Evolutionary conservation across 2,113 vertebrate species (phyloP), one percentile per base, ranked within the genome.

Genomic region (Myodes glareolus): DNA sequence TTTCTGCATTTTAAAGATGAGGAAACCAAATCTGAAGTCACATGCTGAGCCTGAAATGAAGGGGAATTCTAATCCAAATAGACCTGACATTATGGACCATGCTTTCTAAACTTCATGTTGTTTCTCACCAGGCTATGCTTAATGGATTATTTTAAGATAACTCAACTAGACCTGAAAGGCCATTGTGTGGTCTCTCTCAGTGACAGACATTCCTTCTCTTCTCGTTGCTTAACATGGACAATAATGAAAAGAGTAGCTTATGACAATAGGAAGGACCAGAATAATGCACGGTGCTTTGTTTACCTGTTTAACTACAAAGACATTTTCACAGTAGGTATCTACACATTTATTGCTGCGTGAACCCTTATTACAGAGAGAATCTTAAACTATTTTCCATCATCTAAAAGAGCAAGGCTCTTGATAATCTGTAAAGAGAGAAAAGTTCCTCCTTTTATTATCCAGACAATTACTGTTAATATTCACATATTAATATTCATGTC

Each of bases 391-490:
- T 95, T 73, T 76, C 67, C 36, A 89, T 85, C 86, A 90, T 80
- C 92, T 94, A 94, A 95, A 97, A 58, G 7, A 84, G 23, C 55
- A 90, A 92, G 27, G 1, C 1, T 85, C 7, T 45, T 95, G 82
- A 92, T 25, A 75, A 42, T 52, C 76, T 70, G 36, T 55, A 19
- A 93, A 82, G 11, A 52, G 68, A 94, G 23, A 45, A 76, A 88
- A 92, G 42, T n/a, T 0, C 13, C 2, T 81, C n/a, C 33, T 58
- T 96, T 93, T 12, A 94, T 52, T 58, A 47, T 72, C 1, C 58
- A 75, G 47, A 45, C 68, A 93, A 82, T 31, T 78, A 72, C 17
- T n/a, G 17, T 81, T 92, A 82, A 90, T 80, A 50, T 21, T 70
- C 77, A 25, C 19, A 47, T 39, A 27, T 77, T 85, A 85, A 45